phyloP scores from a whole-genome alignment of 2,888 invertebrate genomes.

The Athalia rosae region DNA sequence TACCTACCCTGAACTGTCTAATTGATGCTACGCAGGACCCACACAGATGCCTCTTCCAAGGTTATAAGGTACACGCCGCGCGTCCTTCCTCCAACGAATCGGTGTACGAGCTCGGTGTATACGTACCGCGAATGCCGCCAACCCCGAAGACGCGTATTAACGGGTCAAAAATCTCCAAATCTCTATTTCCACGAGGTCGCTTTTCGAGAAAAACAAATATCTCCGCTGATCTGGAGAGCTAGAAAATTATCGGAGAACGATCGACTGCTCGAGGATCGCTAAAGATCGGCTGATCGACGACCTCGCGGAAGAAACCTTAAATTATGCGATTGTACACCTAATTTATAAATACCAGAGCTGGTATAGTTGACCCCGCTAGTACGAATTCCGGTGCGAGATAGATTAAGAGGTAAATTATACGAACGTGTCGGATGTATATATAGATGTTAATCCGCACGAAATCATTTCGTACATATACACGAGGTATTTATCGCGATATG shows the following conservation, averaged over 20 bases:
- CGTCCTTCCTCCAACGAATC: background rate
- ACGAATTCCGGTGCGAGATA: slow-evolving; percentile 2
- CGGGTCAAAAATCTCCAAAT: too few species aligned
- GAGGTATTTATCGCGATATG: slow-evolving; percentile 15
- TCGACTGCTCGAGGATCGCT: too few species aligned
- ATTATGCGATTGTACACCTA: too few species aligned
- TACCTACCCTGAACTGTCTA: slow-evolving; percentile 60
- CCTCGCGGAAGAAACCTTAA: too few species aligned
- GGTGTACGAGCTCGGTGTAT: background rate
- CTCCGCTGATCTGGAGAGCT: too few species aligned
- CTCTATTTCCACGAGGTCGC: too few species aligned
- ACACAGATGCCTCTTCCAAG: slow-evolving; percentile 53
- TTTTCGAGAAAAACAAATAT: too few species aligned
- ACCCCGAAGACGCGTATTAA: too few species aligned
- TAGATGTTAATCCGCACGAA: slow-evolving; percentile 21
- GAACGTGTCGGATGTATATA: background rate
- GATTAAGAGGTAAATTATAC: slow-evolving; percentile 31
- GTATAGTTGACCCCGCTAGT: background rate
- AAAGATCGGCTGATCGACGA: too few species aligned
- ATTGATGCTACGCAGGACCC: slow-evolving; percentile 64
- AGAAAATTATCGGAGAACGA: too few species aligned
- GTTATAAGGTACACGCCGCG: background rate
- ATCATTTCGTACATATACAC: slow-evolving; percentile 9
- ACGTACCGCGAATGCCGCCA: too few species aligned
- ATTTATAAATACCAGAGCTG: too few species aligned